Evolutionary conservation across 2,113 vertebrate genomes (phyloP).

Genomic region (Nyctibius bracteatus): DNA sequence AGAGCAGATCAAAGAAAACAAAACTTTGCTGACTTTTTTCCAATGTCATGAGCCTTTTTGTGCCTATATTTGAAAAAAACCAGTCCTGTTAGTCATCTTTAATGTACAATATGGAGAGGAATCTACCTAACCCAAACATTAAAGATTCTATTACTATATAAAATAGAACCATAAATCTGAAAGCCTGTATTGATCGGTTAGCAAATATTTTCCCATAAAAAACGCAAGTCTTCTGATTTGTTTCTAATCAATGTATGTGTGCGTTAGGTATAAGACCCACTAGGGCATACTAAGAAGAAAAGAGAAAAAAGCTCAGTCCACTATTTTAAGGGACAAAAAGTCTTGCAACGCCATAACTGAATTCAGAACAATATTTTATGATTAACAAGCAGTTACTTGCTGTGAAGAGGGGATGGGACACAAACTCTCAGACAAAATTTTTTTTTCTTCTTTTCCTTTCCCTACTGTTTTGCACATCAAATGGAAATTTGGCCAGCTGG

Average conservation of each 20-base stretch:
- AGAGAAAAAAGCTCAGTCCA: background rate
- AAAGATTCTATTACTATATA: background rate
- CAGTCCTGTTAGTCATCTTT: rapidly evolving
- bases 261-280: background rate
- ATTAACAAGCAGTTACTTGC: background rate
- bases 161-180: background rate
- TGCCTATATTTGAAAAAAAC: background rate
- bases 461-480: rapidly evolving
- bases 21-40: background rate
- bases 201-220: background rate
- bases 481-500: background rate
- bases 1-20: background rate
- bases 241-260: background rate
- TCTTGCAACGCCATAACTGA: background rate
- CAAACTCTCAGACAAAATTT: background rate
- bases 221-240: background rate
- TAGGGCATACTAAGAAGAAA: background rate
- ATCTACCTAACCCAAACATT: background rate
- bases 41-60: background rate
- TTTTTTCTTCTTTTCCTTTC: background rate
- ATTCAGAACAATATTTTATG: background rate
- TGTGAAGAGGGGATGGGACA: background rate
- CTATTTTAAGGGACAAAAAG: background rate
- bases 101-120: background rate
- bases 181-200: background rate